Evolutionary conservation across 2,888 invertebrate genomes (phyloP), one percentile per base, ranked within the genome.

Genomic region (Vannuccia rotundouncinata): DNA sequence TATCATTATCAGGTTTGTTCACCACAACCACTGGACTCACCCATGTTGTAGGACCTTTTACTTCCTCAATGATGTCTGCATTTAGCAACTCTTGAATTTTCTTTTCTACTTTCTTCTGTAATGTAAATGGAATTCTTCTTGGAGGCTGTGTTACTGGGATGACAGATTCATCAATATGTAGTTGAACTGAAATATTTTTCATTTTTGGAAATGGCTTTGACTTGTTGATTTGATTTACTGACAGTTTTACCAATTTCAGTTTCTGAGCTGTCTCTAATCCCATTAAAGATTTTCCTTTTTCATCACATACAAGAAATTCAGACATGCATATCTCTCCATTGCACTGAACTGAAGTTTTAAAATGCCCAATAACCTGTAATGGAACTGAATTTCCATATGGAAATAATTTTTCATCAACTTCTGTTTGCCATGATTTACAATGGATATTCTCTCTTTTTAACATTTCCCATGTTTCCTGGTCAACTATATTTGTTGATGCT

Each of bases 321-420:
- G 74, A n/a, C n/a, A 13, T 5, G 5, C 10, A 2, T 73, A 22
- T 73, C 45, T 45, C 45, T 13, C 17, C 45, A 13, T 5, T 10
- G 74, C 29, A 73, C 22, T 28, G 22, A 73, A 73, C 74, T 13
- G 74, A 22, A 25, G 74, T 73, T 73, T 73, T 28, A 73, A 73
- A 73, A 73, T 73, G 74, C n/a, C 74, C 74, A 28, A 73, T 73
- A 2, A 73, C 74, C 22, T 73, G n/a, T n/a, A 73, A 73, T 10
- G 74, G 74, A n/a, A 13, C n/a, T 22, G 74, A 73, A 73, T 17
- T 73, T 73, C 74, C 74, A 73, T 45, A 73, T 22, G 74, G 74
- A 73, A 22, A 27, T 27, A 73, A 73, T 27, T 73, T 73, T 22
- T 73, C 74, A 13, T 45, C 45, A 45, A 45, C n/a, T n/a, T n/a